A percentile compares a stretch with the other conserved stretches of the same genome.
Conservation (phyloP, 2,888 invertebrate genomes). For the Cephus sareptanus region DNA sequence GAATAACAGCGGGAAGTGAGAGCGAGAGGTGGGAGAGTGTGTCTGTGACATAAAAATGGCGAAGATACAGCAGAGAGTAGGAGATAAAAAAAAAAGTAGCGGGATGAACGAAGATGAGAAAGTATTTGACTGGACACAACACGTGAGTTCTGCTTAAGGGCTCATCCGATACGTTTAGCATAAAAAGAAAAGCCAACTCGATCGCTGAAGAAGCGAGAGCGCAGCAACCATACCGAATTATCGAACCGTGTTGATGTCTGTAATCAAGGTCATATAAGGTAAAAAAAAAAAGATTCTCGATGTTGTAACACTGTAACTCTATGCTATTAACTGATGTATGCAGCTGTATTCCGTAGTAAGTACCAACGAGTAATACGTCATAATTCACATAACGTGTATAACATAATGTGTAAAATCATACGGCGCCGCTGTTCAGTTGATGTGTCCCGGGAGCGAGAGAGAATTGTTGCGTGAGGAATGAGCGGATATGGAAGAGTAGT, state of each 20-base stretch:
- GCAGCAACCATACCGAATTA: conserved; percentile 7
- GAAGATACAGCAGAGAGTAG: conserved; percentile 6
- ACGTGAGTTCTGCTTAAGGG: not conserved
- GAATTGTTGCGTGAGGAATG: not conserved
- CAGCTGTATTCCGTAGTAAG: conserved; percentile 57
- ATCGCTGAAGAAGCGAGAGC: not conserved
- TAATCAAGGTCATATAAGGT: conserved; percentile 8
- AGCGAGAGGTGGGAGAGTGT: conserved; percentile 2
- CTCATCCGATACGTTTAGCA: not conserved
- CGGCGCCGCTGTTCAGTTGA: not conserved
- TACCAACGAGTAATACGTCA: conserved; percentile 32
- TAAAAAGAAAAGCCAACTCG: not conserved
- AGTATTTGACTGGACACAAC: conserved; percentile 2
- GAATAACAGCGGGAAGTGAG: not conserved
- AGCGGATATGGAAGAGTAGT: not conserved
- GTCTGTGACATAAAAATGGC: not conserved
- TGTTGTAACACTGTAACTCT: conserved; percentile 63
- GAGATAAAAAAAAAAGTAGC: conserved; percentile 6
- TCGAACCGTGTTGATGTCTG: conserved; percentile 6
- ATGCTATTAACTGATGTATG: conserved; percentile 57
- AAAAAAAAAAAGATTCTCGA: conserved; percentile 53
- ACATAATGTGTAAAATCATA: not conserved
- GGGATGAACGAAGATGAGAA: conserved; percentile 5
- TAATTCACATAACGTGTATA: conserved; percentile 29
- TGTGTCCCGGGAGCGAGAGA: not conserved